Base-by-base conservation (phyloP, 2,797 vertebrate genomes). In the Premnoplex brunnescens region DNA sequence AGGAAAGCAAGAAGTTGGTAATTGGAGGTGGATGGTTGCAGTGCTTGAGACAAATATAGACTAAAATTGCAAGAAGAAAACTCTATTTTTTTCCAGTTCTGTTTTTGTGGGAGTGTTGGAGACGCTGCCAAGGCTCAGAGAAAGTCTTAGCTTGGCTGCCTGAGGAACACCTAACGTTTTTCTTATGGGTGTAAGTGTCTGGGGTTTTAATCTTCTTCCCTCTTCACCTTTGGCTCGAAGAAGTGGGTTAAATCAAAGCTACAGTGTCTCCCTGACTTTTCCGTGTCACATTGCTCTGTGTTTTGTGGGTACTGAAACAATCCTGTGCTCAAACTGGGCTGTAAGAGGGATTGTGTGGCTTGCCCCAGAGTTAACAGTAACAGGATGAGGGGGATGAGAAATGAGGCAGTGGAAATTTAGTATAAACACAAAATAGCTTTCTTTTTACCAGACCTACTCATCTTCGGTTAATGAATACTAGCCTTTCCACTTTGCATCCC, bases 41-140 rank as follows among this genome's bases (percentile, higher is more conserved):
- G 43, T 58, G 36, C 36, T 82, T 17, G 22, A 75, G 62, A 60
- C 7, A 22, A 74, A 66, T 92, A 48, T 39, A 5, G 17, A 36
- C 41, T 71, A 2, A 32, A 32, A 34, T 16, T 85, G 24, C n/a
- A 84, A 54, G 58, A 43, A 55, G 34, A 36, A 78, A 55, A 1
- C 0, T 0, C 0, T 2, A 2, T 15, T 36, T 72, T 54, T 71
- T 88, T 36, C 30, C 20, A 46, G 0, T 69, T 91, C 23, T 41
- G 7, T 3, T 69, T 85, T 41, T 30, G 52, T 9, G 34, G 12
- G 43, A n/a, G 2, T 14, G 5, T 76, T 82, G 44, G 34, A 73
- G 46, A 32, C 6, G 10, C 28, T 55, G 43, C 27, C 1, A 0
- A n/a, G 44, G 34, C 24, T 88, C 79, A 69, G 36, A 82, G 43